Evolutionary conservation across 1,140 invertebrate genomes (phyloP).

Genomic region (Drosophila guanche): DNA sequence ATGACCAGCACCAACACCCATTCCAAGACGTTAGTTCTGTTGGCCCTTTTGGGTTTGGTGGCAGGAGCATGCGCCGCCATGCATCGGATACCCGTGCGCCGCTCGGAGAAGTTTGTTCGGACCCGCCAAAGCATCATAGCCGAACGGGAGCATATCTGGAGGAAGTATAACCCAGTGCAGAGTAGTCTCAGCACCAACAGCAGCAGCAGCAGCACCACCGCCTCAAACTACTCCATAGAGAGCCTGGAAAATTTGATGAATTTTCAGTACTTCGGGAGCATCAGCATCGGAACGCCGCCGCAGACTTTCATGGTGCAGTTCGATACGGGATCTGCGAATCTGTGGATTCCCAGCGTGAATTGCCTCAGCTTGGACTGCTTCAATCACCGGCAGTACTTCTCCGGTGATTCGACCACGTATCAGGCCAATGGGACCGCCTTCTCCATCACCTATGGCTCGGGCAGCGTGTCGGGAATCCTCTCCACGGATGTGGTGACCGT

Average conservation of each 20-base stretch:
- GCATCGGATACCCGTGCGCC: slow-evolving; percentile 28
- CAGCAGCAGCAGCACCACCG: background rate
- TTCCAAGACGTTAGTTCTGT: background rate
- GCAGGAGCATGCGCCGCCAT: background rate
- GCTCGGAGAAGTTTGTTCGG: slow-evolving; percentile 5
- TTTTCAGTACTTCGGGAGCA: slow-evolving; percentile 98
- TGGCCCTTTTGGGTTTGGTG: slow-evolving; percentile 14
- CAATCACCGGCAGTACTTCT: slow-evolving; percentile 91
- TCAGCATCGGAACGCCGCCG: slow-evolving; percentile 95
- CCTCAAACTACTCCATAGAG: slow-evolving; percentile 2
- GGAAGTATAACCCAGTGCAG: slow-evolving; percentile 13
- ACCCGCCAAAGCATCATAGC: slow-evolving; percentile 3
- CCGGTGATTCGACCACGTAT: slow-evolving; percentile 92
- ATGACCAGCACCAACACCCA: slow-evolving; percentile 6
- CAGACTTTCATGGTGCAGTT: slow-evolving; percentile 98
- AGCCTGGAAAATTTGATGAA: background rate
- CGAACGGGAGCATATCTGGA: slow-evolving; percentile 9
- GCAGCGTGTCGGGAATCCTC: slow-evolving; percentile 96
- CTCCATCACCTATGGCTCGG: slow-evolving; percentile 96
- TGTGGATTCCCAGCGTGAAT: slow-evolving; percentile 99
- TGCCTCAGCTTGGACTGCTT: slow-evolving; percentile 93
- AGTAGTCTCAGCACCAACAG: no score
- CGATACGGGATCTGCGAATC: slow-evolving; percentile 99
- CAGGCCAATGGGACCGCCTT: slow-evolving; percentile 94
- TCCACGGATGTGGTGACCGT: slow-evolving; percentile 91